These are phyloP conservation scores for Pectinophora gossypiella DNA, from an alignment of 1,140 invertebrate species.

Conservation along the genomic window DNA sequence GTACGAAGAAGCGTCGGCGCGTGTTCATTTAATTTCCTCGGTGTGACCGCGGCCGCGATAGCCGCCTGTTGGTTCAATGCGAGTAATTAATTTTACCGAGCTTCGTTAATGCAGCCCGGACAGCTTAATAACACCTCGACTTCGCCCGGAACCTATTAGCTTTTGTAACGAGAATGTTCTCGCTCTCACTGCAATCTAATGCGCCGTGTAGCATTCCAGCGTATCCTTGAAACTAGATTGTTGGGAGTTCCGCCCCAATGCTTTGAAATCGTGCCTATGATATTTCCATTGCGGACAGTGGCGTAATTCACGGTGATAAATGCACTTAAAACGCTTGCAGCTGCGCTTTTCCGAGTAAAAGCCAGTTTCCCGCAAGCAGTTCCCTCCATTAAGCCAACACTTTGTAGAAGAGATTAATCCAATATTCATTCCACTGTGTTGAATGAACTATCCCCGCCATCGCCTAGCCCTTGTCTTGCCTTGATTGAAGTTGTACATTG, in stretches of 20 bases:
- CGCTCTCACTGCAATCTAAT: slow-evolving; percentile 5
- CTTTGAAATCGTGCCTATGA: neutral
- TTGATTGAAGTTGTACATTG: slow-evolving; percentile 9
- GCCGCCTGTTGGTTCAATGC: slow-evolving; percentile 47
- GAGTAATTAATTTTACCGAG: slow-evolving; percentile 53
- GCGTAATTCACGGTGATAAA: neutral
- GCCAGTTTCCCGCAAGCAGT: neutral
- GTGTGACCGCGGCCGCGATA: slow-evolving; percentile 33
- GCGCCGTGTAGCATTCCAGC: neutral
- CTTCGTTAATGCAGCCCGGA: slow-evolving; percentile 39
- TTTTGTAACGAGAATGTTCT: slow-evolving; percentile 13
- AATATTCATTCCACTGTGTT: neutral
- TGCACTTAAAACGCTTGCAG: neutral
- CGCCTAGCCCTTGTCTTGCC: neutral
- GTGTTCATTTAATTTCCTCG: slow-evolving; percentile 58
- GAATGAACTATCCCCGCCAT: neutral
- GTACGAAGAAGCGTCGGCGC: slow-evolving; percentile 28
- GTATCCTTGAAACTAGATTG: neutral
- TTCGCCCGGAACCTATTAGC: slow-evolving; percentile 6
- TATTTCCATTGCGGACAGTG: neutral
- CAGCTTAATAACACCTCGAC: slow-evolving; percentile 42
- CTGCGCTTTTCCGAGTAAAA: neutral
- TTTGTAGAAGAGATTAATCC: slow-evolving; percentile 1
- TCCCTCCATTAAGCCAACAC: neutral
- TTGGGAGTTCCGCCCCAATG: neutral